Percentiles rank a stretch among this genome's conserved stretches.
Evolutionary conservation across 2,888 invertebrate genomes (phyloP).

Genomic region (Plebejus argus): DNA sequence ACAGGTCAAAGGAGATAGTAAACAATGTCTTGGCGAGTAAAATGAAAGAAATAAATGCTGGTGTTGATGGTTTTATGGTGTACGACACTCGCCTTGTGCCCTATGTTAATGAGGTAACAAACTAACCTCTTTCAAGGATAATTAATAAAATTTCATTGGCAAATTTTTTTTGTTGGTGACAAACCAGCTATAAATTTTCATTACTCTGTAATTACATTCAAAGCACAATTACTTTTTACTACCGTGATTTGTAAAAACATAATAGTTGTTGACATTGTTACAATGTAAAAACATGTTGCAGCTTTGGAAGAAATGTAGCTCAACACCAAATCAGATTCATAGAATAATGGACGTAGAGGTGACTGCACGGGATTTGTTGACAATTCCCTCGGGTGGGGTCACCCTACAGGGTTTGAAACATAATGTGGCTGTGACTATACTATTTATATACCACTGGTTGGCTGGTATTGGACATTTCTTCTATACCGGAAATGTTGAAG

Average conservation of each 20-base stretch:
- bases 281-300: conserved; percentile 46
- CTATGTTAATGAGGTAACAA: conserved; percentile 74
- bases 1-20: conserved; percentile 65
- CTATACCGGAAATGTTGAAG: conserved; percentile 84
- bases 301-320: conserved; percentile 76
- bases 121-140: neutral
- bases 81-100: conserved; percentile 83
- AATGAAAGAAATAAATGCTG: conserved; percentile 77
- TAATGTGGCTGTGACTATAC: conserved; percentile 83
- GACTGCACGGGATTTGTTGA: conserved; percentile 73
- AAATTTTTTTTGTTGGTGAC: neutral
- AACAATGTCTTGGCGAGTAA: conserved; percentile 74
- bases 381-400: conserved; percentile 83
- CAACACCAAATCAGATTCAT: conserved; percentile 76
- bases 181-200: neutral
- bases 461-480: conserved; percentile 85
- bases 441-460: conserved; percentile 86
- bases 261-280: neutral
- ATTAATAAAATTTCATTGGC: neutral
- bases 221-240: neutral
- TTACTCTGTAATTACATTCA: neutral
- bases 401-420: conserved; percentile 82
- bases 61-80: conserved; percentile 86
- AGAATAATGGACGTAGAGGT: conserved; percentile 62
- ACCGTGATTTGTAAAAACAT: neutral